phyloP scores from a whole-genome alignment of 2,113 vertebrate genomes.

The Bos javanicus region DNA sequence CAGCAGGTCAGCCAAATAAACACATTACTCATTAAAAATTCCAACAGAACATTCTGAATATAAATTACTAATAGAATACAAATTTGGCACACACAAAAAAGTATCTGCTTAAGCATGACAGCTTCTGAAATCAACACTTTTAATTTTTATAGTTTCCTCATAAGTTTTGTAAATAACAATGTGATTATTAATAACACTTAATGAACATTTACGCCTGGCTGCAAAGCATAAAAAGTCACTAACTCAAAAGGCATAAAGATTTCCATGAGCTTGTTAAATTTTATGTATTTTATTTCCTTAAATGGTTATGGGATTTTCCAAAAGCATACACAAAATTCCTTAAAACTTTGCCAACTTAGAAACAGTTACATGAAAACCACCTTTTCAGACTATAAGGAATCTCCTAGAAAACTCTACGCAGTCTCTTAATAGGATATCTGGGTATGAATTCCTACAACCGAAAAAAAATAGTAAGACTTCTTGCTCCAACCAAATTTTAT shows the following conservation, averaged over 20 bases:
- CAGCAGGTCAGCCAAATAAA: neutral
- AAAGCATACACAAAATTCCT: slow-evolving; percentile 55
- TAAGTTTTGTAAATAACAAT: slow-evolving; percentile 20
- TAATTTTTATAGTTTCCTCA: slow-evolving; percentile 3
- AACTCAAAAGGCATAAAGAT: slow-evolving; percentile 37
- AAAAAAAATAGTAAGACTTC: neutral
- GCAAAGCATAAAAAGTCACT: slow-evolving; percentile 17
- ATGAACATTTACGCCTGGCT: slow-evolving; percentile 10
- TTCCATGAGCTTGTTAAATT: slow-evolving; percentile 57
- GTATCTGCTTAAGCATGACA: neutral
- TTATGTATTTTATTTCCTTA: slow-evolving; percentile 61
- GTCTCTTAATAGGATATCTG: slow-evolving; percentile 1
- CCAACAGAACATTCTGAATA: slow-evolving; percentile 10
- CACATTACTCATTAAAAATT: neutral
- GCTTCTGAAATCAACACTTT: neutral
- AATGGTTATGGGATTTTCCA: slow-evolving; percentile 46
- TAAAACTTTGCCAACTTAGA: slow-evolving; percentile 43
- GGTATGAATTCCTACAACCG: neutral
- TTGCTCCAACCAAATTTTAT: neutral
- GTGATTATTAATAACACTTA: slow-evolving; percentile 16
- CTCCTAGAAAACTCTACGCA: neutral
- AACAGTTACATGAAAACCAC: slow-evolving; percentile 45
- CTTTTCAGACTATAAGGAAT: slow-evolving; percentile 17
- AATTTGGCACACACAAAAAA: neutral
- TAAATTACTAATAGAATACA: slow-evolving; percentile 12